Evolutionary conservation across 2,113 vertebrate genomes (phyloP).

Genomic region (Poeciliopsis occidentalis): DNA sequence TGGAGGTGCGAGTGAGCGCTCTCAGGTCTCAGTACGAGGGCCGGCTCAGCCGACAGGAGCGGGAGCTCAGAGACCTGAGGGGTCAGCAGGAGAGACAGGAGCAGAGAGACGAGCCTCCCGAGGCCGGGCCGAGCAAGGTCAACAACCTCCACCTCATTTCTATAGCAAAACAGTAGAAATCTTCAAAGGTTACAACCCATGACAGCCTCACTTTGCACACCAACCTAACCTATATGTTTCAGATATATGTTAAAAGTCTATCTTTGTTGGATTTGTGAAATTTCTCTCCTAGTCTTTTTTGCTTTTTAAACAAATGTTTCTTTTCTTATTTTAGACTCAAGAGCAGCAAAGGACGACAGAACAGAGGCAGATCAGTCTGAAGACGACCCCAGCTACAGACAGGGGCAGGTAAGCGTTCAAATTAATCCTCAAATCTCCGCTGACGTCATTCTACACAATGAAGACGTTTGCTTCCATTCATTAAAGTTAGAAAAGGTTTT

Average conservation of each 20-base stretch:
- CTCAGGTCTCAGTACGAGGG: slow-evolving; percentile 96
- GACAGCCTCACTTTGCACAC: background rate
- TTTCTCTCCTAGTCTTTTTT: background rate
- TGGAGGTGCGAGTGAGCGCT: slow-evolving; percentile 93
- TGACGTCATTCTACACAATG: too few relatives aligned
- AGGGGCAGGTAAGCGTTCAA: slow-evolving; percentile 88
- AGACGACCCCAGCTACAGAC: slow-evolving; percentile 90
- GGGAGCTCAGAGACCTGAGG: slow-evolving; percentile 86
- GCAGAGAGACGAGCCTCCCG: slow-evolving; percentile 90
- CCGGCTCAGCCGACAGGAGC: slow-evolving; percentile 91
- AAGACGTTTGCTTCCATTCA: too few relatives aligned
- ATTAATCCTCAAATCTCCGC: background rate
- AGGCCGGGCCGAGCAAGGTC: slow-evolving; percentile 90
- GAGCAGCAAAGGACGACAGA: slow-evolving; percentile 89
- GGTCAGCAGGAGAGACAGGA: slow-evolving; percentile 97
- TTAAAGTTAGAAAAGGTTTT: too few relatives aligned
- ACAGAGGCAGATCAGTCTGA: slow-evolving; percentile 90
- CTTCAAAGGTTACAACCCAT: background rate
- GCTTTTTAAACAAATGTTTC: background rate
- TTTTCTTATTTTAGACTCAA: slow-evolving; percentile 79
- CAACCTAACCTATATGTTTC: background rate
- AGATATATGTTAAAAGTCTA: background rate
- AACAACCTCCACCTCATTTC: background rate
- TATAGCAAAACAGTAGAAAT: background rate
- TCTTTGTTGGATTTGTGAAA: background rate